phyloP scores from a whole-genome alignment of 2,888 invertebrate genomes.

The Pseudococcus longispinus region DNA sequence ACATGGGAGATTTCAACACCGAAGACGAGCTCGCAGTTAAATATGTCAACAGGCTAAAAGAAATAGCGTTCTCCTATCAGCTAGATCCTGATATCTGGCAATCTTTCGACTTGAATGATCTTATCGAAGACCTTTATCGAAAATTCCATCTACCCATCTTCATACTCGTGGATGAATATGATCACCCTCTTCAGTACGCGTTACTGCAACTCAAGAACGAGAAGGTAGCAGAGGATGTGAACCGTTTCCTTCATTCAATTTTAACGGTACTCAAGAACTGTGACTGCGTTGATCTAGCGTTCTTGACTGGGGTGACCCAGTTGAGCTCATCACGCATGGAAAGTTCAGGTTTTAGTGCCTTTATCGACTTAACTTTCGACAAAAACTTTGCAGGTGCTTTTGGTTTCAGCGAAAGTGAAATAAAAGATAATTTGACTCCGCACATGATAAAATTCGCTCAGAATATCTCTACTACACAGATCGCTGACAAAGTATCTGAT shows the following conservation, averaged over 20 bases:
- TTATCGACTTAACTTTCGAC: not conserved
- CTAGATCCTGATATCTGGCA: not conserved
- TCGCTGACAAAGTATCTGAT: too few species aligned
- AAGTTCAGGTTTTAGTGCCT: not conserved
- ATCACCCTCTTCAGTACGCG: not conserved
- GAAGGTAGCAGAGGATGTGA: not conserved
- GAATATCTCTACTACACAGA: too few species aligned
- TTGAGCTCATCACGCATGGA: not conserved
- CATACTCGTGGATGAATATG: not conserved
- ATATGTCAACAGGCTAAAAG: too few species aligned
- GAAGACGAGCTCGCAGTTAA: not conserved
- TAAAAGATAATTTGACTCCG: not conserved
- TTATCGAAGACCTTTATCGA: not conserved
- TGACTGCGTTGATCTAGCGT: not conserved
- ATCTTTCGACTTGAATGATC: not conserved
- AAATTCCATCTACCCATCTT: not conserved
- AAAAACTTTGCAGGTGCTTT: not conserved
- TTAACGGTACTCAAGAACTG: not conserved
- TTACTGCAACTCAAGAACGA: not conserved
- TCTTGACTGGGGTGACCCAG: not conserved
- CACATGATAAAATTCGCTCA: not conserved
- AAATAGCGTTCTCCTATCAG: not conserved
- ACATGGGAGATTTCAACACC: not conserved
- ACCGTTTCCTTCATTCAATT: not conserved
- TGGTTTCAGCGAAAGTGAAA: slow-evolving; percentile 16